phyloP scores from a whole-genome alignment of 2,888 invertebrate genomes.

The Cerastis leucographa region DNA sequence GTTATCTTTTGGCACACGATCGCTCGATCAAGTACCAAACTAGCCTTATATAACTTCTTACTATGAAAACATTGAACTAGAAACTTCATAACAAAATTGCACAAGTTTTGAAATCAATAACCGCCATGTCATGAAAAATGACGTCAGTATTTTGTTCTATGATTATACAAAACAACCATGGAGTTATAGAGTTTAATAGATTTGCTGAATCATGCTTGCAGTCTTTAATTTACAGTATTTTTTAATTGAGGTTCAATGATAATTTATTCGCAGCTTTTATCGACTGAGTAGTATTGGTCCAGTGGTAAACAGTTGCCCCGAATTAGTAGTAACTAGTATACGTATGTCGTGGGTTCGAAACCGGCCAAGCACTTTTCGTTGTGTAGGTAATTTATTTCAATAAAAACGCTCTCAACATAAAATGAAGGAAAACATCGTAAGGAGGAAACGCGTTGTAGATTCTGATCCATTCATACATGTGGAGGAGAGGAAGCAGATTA shows the following conservation, averaged over 20 bases:
- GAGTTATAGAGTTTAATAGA: not conserved
- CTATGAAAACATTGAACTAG: constrained; percentile 23
- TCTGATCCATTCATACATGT: too few relatives aligned
- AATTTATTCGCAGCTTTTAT: not conserved
- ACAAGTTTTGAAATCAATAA: constrained; percentile 46
- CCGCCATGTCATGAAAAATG: constrained; percentile 42
- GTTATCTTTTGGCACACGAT: constrained; percentile 36
- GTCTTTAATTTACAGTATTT: not conserved
- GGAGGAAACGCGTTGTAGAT: too few relatives aligned
- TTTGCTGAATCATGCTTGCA: constrained; percentile 39
- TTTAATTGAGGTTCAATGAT: not conserved
- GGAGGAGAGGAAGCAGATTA: too few relatives aligned
- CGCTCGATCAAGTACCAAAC: not conserved
- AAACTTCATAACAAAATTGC: constrained; percentile 42
- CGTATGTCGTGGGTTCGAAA: too few relatives aligned
- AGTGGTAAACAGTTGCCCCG: too few relatives aligned
- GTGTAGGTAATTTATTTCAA: too few relatives aligned
- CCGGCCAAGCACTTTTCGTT: too few relatives aligned
- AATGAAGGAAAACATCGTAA: too few relatives aligned
- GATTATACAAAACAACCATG: constrained; percentile 11
- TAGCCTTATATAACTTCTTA: constrained; percentile 11
- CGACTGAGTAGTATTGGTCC: not conserved
- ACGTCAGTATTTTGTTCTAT: constrained; percentile 41
- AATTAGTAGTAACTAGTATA: too few relatives aligned
- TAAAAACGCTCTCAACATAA: too few relatives aligned